A percentile compares a stretch with the other conserved stretches of the same genome.
These are phyloP conservation scores for Aphidius gifuensis DNA, from an alignment of 1,140 invertebrate species.

Conservation along the genomic window DNA sequence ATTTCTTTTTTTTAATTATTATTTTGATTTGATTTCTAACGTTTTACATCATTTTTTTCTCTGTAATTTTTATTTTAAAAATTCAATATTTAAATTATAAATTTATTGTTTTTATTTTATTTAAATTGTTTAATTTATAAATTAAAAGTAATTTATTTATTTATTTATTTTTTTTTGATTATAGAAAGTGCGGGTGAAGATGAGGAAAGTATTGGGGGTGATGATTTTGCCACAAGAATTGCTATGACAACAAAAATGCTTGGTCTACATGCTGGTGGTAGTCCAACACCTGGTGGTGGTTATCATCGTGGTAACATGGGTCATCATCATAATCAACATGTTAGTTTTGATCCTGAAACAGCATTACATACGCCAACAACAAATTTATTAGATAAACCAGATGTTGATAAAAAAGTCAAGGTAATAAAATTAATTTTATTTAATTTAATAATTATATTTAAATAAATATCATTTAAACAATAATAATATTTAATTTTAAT, in stretches of 20 bases:
- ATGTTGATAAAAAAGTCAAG: conserved; percentile 60
- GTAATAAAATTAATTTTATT: conserved; percentile 35
- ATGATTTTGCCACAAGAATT: conserved; percentile 17
- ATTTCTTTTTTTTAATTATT: background rate
- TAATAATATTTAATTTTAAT: background rate
- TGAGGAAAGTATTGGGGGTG: conserved; percentile 42
- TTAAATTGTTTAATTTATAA: background rate
- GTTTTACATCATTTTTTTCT: no score
- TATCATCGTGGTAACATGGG: conserved; percentile 32
- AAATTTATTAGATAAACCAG: conserved; percentile 53
- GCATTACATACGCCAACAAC: conserved; percentile 34
- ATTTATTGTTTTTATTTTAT: background rate
- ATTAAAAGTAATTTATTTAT: conserved; percentile 5
- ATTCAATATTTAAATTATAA: no score
- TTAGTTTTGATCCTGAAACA: conserved; percentile 49
- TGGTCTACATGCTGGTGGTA: conserved; percentile 37
- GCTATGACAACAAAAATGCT: conserved; percentile 26
- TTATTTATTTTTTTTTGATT: conserved; percentile 25
- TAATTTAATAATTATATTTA: background rate
- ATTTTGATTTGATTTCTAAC: no score
- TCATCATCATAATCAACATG: conserved; percentile 27
- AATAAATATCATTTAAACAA: background rate
- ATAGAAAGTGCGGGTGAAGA: conserved; percentile 51
- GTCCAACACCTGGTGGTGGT: conserved; percentile 34
- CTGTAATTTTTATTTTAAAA: no score